Evolutionary conservation across 2,113 vertebrate genomes (phyloP), one percentile per base, ranked within the genome.

Genomic region (Turdus rufiventris): DNA sequence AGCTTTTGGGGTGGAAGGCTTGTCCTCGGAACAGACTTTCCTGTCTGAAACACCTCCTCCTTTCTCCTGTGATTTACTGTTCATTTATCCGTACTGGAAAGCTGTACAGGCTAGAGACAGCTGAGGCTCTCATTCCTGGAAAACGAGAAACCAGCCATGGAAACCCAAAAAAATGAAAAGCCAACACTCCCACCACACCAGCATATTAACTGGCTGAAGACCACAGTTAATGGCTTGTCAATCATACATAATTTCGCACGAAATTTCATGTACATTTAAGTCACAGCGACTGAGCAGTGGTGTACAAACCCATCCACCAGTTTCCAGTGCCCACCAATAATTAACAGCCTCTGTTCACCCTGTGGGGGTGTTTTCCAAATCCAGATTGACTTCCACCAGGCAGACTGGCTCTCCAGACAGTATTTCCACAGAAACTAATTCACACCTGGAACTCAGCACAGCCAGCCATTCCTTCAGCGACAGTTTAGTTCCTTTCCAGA

Each of bases 11-110:
- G 57, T 19, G 78, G 85, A 31, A 74, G 51, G 40, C 43, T 91
- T 51, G 92, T 94, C 87, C 93, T 72, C 82, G 75, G 79, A 92
- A 78, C 91, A 86, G 81, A 23, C 47, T 71, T 89, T 83, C 34
- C 29, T 7, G 10, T 60, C 60, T 45, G 25, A 79, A 83, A 63
- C 74, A 92, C 68, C 75, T 72, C 73, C 48, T 73, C 54, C 50
- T 86, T 95, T 77, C 92, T 86, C 72, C 72, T 83, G 60, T 56
- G 82, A 91, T 84, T 91, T 77, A 50, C 79, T 43, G 38, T 33
- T 85, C 79, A 51, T 89, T 89, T 93, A 51, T 85, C 88, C 66
- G 66, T 34, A 43, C 75, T 53, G 63, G 36, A 81, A 90, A 80
- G 85, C 31, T 63, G 60, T 50, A 45, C 36, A 45, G 91, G 74